Conservation (phyloP, 2,113 vertebrate species). For the Cepphus grylle region DNA sequence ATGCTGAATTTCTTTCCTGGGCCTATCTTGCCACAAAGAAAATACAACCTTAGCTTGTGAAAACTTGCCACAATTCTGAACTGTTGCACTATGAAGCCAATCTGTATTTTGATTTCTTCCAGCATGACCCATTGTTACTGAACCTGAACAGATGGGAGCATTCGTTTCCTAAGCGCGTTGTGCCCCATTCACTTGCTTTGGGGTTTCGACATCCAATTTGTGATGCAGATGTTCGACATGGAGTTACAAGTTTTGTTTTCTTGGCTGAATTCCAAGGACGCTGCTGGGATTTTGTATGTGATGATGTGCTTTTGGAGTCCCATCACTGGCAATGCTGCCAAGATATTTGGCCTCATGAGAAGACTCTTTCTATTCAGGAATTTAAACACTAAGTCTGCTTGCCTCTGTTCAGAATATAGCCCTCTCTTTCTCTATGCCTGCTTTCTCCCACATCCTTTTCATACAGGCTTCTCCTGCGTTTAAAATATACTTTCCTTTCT, state of each 20-base stretch:
- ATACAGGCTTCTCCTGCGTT: not conserved
- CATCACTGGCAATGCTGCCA: not conserved
- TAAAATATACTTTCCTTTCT: not conserved
- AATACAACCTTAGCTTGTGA: not conserved
- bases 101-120: not conserved
- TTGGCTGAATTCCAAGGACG: not conserved
- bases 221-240: not conserved
- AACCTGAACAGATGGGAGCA: not conserved
- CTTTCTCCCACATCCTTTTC: not conserved
- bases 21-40: not conserved
- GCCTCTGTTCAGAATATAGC: not conserved
- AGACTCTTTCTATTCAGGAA: not conserved
- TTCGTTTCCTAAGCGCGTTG: not conserved
- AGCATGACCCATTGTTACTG: not conserved
- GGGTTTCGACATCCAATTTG: not conserved
- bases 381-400: not conserved
- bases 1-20: conserved; percentile 46
- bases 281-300: not conserved
- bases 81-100: not conserved
- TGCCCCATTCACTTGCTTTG: not conserved
- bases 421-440: not conserved
- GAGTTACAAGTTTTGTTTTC: not conserved
- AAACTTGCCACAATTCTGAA: not conserved
- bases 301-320: not conserved
- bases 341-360: not conserved